A percentile compares a stretch with the other conserved stretches of the same genome.
Evolutionary conservation across 2,888 invertebrate genomes (phyloP).

Genomic region (Scaptomyza polygonia): DNA sequence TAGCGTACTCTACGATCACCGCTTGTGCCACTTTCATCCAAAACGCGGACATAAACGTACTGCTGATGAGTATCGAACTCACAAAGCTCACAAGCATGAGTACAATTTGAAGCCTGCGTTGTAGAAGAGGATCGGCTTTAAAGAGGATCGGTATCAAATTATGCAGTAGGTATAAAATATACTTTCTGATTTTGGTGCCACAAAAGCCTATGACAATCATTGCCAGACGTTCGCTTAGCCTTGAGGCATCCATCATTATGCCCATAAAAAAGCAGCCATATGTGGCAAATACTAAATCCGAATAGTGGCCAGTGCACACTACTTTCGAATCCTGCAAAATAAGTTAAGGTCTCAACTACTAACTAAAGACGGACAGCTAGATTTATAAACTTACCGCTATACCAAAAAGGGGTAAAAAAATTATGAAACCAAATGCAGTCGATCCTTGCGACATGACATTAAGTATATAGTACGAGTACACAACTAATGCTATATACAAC

Average conservation of each 20-base stretch:
- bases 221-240: conserved; percentile 45
- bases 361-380: no score
- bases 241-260: conserved; percentile 56
- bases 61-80: conserved; percentile 16
- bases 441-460: conserved; percentile 56
- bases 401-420: conserved; percentile 45
- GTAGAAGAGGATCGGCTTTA: background rate
- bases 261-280: conserved; percentile 41
- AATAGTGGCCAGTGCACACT: conserved; percentile 36
- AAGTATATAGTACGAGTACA: conserved; percentile 51
- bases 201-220: conserved; percentile 1
- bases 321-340: conserved; percentile 25
- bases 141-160: no score
- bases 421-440: conserved; percentile 54
- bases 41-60: conserved; percentile 42
- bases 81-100: conserved; percentile 9
- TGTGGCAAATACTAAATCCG: conserved; percentile 43
- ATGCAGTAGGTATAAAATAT: conserved; percentile 2
- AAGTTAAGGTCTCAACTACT: no score
- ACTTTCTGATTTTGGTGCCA: conserved; percentile 47
- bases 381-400: conserved; percentile 28
- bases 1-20: conserved; percentile 29
- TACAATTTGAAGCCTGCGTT: conserved; percentile 44
- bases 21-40: conserved; percentile 62
- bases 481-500: conserved; percentile 26